phyloP scores from a whole-genome alignment of 1,140 invertebrate genomes.

The Drosophila lini region DNA sequence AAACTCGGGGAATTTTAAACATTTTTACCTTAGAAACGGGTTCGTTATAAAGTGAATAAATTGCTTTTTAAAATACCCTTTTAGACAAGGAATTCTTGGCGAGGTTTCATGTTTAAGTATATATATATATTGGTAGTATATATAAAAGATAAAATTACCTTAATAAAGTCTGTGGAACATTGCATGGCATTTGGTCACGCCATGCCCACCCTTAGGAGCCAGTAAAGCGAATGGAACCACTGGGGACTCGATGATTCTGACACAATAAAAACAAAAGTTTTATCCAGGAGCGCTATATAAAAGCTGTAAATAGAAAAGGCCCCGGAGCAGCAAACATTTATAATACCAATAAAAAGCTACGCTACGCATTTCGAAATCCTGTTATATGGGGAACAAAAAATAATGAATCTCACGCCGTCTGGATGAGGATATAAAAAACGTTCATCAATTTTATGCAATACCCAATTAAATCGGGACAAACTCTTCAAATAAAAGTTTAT shows the following conservation, averaged over 20 bases:
- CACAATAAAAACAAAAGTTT: slow-evolving; percentile 39
- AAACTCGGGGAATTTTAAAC: background rate
- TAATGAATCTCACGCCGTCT: background rate
- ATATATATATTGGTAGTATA: slow-evolving; percentile 1
- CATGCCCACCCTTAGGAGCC: slow-evolving; percentile 19
- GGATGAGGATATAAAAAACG: slow-evolving; percentile 19
- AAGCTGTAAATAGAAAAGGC: slow-evolving; percentile 29
- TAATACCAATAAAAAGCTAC: slow-evolving; percentile 22
- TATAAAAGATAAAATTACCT: slow-evolving; percentile 33
- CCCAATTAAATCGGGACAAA: background rate
- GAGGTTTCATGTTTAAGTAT: background rate
- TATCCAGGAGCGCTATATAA: slow-evolving; percentile 37
- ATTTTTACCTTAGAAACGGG: background rate
- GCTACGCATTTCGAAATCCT: background rate
- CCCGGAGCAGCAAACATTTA: slow-evolving; percentile 25
- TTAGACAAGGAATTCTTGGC: background rate
- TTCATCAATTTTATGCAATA: slow-evolving; percentile 4
- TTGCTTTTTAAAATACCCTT: background rate
- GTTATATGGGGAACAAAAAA: background rate
- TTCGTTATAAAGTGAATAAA: background rate
- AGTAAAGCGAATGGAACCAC: slow-evolving; percentile 3
- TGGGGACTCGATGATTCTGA: slow-evolving; percentile 24
- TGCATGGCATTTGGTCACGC: slow-evolving; percentile 37
- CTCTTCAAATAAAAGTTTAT: background rate
- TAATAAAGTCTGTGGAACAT: slow-evolving; percentile 14